phyloP scores from a whole-genome alignment of 2,888 invertebrate genomes.

The Perdita meconis region DNA sequence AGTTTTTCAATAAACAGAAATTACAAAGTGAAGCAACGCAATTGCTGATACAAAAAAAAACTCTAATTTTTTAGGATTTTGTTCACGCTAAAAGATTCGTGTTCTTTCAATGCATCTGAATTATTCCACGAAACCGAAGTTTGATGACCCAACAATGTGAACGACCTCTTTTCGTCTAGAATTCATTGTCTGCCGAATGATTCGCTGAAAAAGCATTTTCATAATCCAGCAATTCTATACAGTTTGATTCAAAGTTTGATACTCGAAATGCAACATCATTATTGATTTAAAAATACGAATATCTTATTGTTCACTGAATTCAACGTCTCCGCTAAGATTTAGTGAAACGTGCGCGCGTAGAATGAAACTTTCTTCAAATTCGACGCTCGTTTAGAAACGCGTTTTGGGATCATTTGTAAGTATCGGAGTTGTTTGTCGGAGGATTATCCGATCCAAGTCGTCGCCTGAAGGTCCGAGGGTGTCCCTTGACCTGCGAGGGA shows the following conservation, averaged over 20 bases:
- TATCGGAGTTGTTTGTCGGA: conserved; percentile 18
- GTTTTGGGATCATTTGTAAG: background rate
- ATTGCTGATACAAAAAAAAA: too few species aligned
- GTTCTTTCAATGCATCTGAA: conserved; percentile 5
- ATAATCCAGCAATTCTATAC: conserved; percentile 2
- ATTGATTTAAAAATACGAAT: background rate
- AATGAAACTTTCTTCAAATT: background rate
- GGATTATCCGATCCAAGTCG: background rate
- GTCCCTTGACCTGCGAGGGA: background rate
- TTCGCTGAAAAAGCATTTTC: conserved; percentile 59
- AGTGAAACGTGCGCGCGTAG: background rate
- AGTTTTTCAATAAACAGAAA: too few species aligned
- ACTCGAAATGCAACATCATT: background rate
- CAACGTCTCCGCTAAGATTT: background rate
- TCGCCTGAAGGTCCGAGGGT: background rate
- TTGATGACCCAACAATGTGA: conserved; percentile 35
- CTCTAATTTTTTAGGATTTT: background rate
- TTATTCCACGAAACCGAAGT: conserved; percentile 23
- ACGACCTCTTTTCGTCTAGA: conserved; percentile 33
- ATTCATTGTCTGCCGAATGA: conserved; percentile 48
- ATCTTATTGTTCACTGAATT: background rate
- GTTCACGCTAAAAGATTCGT: background rate
- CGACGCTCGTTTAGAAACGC: background rate
- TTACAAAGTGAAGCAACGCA: too few species aligned
- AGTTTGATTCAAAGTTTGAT: conserved; percentile 19